Evolutionary conservation across 2,888 invertebrate species (phyloP), one percentile per base, ranked within the genome.

Genomic region (Chorisops tibialis): DNA sequence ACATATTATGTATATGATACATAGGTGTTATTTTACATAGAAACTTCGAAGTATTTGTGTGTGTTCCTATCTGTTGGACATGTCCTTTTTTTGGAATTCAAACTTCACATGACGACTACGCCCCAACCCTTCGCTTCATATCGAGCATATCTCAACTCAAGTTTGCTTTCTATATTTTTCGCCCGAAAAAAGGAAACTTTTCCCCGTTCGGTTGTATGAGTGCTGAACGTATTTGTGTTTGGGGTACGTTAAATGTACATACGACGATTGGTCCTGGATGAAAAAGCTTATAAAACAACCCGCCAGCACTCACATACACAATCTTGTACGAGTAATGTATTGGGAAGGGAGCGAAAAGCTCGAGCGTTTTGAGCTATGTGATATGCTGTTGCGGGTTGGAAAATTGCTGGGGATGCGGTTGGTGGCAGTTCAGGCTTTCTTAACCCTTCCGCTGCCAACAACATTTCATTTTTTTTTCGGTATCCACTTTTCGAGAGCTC

Each of bases 41-140:
- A 30, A 30, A 30, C 5, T 30, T 30, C 7, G 30, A 2, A 7
- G 30, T 30, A 9, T 30, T 5, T 2, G 1, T 1, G 30, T 56
- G 35, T 56, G 43, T 43, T 43, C 43, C 22, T 56, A 30, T 45
- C 43, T 45, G 56, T 45, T 45, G 43, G 30, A 39, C 43, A 43
- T 35, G 45, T 56, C 43, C 43, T 43, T 43, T 56, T 56, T 45
- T 21, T 56, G 43, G 16, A 41, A 18, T 24, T 16, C 37, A 18
- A 56, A 5, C 45, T 47, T 52, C 62, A 64, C 59, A 64, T 64
- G 64, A 61, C 56, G 48, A 58, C 58, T 64, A 59, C 51, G 58
- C 64, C 62, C 62, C 59, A 62, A 62, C 61, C 61, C 61, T 48
- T 52, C 56, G 49, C 52, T 64, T 30, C 30, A 7, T 30, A 30